Conservation (phyloP, 2,113 vertebrate genomes). For the Prochilodus magdalenae region DNA sequence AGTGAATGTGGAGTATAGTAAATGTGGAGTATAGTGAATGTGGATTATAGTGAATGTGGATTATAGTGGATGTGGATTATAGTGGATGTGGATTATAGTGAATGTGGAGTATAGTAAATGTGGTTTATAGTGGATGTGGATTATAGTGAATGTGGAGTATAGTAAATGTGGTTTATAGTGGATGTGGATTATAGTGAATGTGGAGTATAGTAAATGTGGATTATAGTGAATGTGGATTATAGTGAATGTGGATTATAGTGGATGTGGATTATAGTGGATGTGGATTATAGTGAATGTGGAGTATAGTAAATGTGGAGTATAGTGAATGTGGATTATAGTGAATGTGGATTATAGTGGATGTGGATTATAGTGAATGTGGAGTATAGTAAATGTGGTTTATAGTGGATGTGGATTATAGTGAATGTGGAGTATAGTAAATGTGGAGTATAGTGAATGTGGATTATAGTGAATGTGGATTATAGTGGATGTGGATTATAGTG, state of each 20-base stretch:
- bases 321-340: too few species aligned
- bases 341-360: too few species aligned
- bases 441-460: too few species aligned
- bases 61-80: constrained; percentile 50
- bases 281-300: too few species aligned
- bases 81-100: neutral
- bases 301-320: too few species aligned
- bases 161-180: neutral
- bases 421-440: too few species aligned
- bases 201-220: neutral
- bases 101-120: neutral
- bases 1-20: too few species aligned
- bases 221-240: constrained; percentile 85
- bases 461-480: too few species aligned
- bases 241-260: neutral
- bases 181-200: constrained; percentile 3
- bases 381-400: too few species aligned
- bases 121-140: neutral
- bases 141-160: neutral
- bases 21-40: neutral
- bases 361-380: neutral
- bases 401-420: too few species aligned
- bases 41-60: neutral
- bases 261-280: neutral
- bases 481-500: neutral